Evolutionary conservation across 2,797 vertebrate genomes (phyloP).

Genomic region (Rhadinocentrus ornatus): DNA sequence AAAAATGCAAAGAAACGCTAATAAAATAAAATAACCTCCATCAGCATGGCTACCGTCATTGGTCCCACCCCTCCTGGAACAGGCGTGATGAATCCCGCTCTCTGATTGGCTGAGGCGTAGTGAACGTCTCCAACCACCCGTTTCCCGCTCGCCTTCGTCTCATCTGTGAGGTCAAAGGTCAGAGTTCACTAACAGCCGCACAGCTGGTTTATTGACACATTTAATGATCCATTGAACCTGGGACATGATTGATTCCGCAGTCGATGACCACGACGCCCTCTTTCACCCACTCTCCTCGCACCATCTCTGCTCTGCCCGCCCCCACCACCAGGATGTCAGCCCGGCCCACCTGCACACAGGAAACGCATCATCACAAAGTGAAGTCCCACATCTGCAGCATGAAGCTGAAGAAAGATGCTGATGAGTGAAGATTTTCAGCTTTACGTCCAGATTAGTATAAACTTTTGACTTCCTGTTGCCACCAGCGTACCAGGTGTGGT

Average conservation of each 20-base stretch:
- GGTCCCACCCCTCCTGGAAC: slow-evolving; percentile 96
- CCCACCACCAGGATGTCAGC: slow-evolving; percentile 96
- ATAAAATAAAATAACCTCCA: slow-evolving; percentile 81
- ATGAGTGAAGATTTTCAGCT: no score
- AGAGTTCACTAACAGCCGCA: slow-evolving; percentile 20
- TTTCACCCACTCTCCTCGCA: slow-evolving; percentile 95
- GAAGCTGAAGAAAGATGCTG: no score
- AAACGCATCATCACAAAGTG: slow-evolving; percentile 5
- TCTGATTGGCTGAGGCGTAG: slow-evolving; percentile 86
- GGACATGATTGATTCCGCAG: slow-evolving; percentile 93
- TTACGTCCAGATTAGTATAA: no score
- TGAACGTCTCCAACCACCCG: slow-evolving; percentile 93
- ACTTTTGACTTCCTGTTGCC: no score
- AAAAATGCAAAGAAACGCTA: no score
- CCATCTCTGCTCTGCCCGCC: slow-evolving; percentile 90
- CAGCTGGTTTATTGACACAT: background rate
- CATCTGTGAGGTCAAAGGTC: slow-evolving; percentile 78
- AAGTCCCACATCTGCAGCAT: no score
- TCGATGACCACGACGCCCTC: slow-evolving; percentile 93
- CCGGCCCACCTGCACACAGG: slow-evolving; percentile 83
- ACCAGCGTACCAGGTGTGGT: background rate
- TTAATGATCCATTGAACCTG: slow-evolving; percentile 77
- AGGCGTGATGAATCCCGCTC: slow-evolving; percentile 90
- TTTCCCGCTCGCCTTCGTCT: slow-evolving; percentile 85
- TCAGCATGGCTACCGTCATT: slow-evolving; percentile 97